Base-by-base conservation (phyloP, 1,140 invertebrate genomes). In the Pomacea maculata region DNA sequence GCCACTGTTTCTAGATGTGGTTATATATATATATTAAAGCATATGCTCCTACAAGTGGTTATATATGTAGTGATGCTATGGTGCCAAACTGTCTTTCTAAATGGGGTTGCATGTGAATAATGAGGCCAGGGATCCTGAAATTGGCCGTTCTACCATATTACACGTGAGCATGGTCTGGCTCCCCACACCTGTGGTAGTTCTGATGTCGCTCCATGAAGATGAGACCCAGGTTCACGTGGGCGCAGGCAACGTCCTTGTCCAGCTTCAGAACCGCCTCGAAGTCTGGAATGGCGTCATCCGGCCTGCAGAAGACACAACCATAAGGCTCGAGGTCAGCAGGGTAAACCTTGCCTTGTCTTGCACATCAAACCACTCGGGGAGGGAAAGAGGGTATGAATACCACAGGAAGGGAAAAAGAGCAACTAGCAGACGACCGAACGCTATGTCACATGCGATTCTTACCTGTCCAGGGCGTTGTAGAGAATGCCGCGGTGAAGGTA, bases 201-300 rank as follows among this genome's bases (percentile, higher is more conserved):
- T 88, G 83, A 72, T 88, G 87, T 64, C 88, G 88, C 25, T 82
- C 89, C 87, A 91, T 88, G 83, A 89, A 90, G 52, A 92, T 91
- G 15, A 92, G 86, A 9, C 90, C 91, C 11, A 92, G 87, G 75
- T 91, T 91, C 21, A 90, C 87, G 83, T 90, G 89, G 55, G 90
- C 90, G 83, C 86, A 85, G n/a, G 89, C 88, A 52, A 88, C 86
- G 74, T 91, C 89, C 75, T 90, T 90, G 81, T 90, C 87, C 76
- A 91, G 84, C 75, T 89, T 89, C n/a, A 91, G 83, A 11, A 90
- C 88, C 83, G 88, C 87, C 83, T 92, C 90, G 87, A 91, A 92
- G 82, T 92, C 91, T 55, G 89, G 87, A 21, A 91, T 90, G 19
- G 91, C 90, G 86, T 91, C 90, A 79, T 91, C 90, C 74, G 85